Evolutionary conservation across 2,888 invertebrate species (phyloP).

Genomic region (Tenthredo distinguenda): DNA sequence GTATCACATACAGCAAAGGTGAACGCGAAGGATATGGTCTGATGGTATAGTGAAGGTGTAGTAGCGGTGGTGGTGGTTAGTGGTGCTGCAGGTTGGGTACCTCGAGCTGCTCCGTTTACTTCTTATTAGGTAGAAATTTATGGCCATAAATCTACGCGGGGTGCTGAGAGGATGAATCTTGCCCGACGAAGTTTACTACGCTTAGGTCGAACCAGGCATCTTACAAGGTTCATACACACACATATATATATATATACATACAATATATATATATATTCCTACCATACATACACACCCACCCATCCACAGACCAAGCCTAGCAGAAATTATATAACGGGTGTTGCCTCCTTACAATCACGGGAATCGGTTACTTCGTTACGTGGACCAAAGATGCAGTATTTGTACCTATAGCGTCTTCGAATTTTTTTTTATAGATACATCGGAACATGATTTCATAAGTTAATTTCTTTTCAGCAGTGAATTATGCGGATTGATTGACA

Average conservation of each 20-base stretch:
- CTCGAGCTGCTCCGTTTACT: slow-evolving; percentile 54
- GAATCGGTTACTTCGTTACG: not conserved
- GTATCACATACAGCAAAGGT: slow-evolving; percentile 15
- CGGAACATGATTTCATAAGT: not conserved
- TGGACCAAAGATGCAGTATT: not conserved
- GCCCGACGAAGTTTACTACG: slow-evolving; percentile 66
- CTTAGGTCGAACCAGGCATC: slow-evolving; percentile 50
- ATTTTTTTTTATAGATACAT: not conserved
- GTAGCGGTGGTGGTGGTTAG: slow-evolving; percentile 31
- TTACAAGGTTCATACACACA: slow-evolving; percentile 14
- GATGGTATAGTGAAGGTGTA: slow-evolving; percentile 22
- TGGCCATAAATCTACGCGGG: slow-evolving; percentile 70
- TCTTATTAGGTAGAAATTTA: slow-evolving; percentile 69
- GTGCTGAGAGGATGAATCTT: slow-evolving; percentile 70
- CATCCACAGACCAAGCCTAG: not conserved
- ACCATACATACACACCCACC: not conserved
- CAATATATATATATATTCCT: slow-evolving; percentile 11
- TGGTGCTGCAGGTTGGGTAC: slow-evolving; percentile 38
- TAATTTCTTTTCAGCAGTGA: not conserved
- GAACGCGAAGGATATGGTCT: not conserved
- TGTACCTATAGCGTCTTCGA: no score
- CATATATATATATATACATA: no score
- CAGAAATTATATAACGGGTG: slow-evolving; percentile 40
- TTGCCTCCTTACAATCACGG: not conserved
- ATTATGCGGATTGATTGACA: not conserved